These are phyloP conservation scores for Pararge aegeria DNA, from an alignment of 1,140 invertebrate genomes.

Conservation along the genomic window DNA sequence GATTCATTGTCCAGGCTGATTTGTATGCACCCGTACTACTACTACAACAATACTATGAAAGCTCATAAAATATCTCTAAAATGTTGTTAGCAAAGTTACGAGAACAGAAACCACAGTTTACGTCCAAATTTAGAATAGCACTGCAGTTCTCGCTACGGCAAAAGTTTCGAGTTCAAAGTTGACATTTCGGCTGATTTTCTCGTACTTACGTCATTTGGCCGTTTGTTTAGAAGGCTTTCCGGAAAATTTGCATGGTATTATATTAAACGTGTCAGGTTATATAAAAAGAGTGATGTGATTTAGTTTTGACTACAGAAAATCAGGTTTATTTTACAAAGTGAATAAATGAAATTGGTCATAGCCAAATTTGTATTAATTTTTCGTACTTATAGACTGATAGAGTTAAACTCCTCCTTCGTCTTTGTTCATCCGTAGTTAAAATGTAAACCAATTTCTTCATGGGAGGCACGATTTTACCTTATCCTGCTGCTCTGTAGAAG, in stretches of 20 bases:
- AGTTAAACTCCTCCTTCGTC: no score
- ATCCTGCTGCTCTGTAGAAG: neutral
- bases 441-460: no score
- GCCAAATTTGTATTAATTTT: no score
- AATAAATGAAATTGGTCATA: no score
- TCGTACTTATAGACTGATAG: no score
- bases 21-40: no score
- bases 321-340: no score
- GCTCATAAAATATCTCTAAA: neutral
- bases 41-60: no score
- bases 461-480: no score
- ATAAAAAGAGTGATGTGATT: neutral
- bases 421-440: no score
- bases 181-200: constrained; percentile 7
- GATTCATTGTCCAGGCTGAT: no score
- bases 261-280: neutral
- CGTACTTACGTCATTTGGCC: neutral
- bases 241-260: neutral
- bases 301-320: no score
- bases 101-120: neutral
- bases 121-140: constrained; percentile 7
- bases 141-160: constrained; percentile 8
- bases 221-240: neutral
- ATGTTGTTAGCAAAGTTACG: constrained; percentile 1
- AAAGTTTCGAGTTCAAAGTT: constrained; percentile 1